A percentile compares a stretch with the other conserved stretches of the same genome.
Conservation (phyloP, 2,888 invertebrate species). For the Balanococcus diminutus region DNA sequence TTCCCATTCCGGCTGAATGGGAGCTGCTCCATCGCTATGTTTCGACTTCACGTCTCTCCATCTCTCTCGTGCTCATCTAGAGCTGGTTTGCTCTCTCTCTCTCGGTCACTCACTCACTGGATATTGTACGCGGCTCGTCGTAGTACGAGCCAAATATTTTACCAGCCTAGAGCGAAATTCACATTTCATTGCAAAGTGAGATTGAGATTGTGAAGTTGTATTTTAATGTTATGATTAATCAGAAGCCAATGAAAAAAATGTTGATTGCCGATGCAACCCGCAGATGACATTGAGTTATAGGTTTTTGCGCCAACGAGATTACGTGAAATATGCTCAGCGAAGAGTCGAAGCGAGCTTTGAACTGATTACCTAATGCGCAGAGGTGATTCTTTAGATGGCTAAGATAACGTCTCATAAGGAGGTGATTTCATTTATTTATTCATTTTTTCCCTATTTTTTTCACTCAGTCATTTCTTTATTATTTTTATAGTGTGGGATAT, state of each 20-base stretch:
- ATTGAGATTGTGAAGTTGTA: background rate
- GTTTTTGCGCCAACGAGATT: background rate
- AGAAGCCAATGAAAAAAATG: conserved; percentile 11
- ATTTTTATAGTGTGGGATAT: background rate
- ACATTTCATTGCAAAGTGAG: conserved; percentile 40
- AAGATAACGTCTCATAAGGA: background rate
- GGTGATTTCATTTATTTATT: background rate
- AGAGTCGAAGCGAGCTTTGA: background rate
- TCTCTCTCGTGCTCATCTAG: conserved; percentile 42
- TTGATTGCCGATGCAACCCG: background rate
- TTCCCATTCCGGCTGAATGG: conserved; percentile 45
- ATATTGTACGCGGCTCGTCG: background rate
- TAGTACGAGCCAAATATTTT: conserved; percentile 52
- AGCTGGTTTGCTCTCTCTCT: too few species aligned
- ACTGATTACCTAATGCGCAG: background rate
- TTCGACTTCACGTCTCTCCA: background rate
- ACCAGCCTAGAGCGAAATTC: conserved; percentile 45
- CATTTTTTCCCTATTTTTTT: background rate
- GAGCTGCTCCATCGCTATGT: background rate
- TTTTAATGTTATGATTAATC: conserved; percentile 35
- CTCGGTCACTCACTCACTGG: conserved; percentile 49
- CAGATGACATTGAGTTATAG: conserved; percentile 6
- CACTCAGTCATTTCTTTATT: too few species aligned
- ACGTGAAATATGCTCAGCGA: conserved; percentile 6
- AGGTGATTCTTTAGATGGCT: background rate